phyloP scores from a whole-genome alignment of 2,888 invertebrate genomes.

The Argynnis bischoffii region DNA sequence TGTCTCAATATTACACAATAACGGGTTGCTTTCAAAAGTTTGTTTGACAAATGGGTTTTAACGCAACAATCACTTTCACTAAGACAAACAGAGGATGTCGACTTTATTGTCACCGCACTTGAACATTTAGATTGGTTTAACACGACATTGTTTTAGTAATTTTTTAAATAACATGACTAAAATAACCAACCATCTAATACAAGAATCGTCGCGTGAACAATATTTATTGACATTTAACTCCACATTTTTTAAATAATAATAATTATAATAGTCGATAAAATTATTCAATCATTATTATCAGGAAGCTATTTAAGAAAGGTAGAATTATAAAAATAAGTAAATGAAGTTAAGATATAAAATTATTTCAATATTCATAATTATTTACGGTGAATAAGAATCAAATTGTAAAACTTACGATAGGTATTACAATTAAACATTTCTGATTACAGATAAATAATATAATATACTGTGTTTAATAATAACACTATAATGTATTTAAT shows the following conservation, averaged over 20 bases:
- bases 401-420: constrained; percentile 20
- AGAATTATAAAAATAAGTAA: no score
- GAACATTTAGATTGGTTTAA: constrained; percentile 50
- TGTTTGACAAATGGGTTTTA: constrained; percentile 63
- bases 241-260: no score
- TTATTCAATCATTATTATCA: no score
- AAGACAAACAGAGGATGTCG: constrained; percentile 75
- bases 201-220: no score
- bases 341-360: no score
- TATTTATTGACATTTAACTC: no score
- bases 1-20: constrained; percentile 46
- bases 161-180: constrained; percentile 24
- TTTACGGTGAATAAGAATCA: background rate
- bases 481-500: constrained; percentile 32
- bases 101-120: constrained; percentile 63
- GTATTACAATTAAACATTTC: constrained; percentile 5
- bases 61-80: constrained; percentile 70
- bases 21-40: constrained; percentile 64
- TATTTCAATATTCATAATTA: background rate
- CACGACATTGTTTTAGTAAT: constrained; percentile 50
- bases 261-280: no score
- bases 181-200: no score
- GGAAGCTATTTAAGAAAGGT: no score
- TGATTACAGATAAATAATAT: no score
- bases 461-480: constrained; percentile 26